Percentiles rank a stretch among this genome's conserved stretches.
Evolutionary conservation across 2,797 vertebrate genomes (phyloP).

Genomic region (Typhlichthys subterraneus): DNA sequence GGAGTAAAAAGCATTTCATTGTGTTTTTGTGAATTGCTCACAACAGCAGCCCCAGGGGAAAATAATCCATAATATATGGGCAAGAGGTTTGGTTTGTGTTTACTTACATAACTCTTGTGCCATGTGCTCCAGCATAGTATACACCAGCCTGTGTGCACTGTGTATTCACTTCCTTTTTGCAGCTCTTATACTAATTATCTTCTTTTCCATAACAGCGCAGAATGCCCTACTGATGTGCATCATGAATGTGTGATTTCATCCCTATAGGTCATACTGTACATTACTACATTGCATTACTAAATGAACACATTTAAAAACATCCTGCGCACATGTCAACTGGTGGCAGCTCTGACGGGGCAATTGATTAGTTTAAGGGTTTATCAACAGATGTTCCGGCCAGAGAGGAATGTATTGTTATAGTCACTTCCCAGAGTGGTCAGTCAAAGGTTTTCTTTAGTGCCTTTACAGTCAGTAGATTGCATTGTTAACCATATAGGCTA

Average conservation of each 20-base stretch:
- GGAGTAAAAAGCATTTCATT: constrained; percentile 1
- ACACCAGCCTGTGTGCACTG: neutral
- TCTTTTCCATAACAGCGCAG: neutral
- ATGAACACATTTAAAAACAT: too few species aligned
- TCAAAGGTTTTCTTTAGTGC: too few species aligned
- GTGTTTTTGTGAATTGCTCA: neutral
- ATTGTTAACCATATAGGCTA: too few species aligned
- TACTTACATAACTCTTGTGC: constrained; percentile 1
- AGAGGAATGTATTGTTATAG: too few species aligned
- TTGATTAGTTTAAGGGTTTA: neutral
- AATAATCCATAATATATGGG: neutral
- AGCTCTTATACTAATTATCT: neutral
- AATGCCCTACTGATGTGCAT: neutral
- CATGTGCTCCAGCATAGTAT: neutral
- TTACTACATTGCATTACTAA: too few species aligned
- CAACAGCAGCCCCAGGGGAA: neutral
- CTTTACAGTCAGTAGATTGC: too few species aligned
- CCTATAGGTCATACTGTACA: too few species aligned
- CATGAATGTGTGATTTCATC: too few species aligned
- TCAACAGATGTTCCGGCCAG: neutral
- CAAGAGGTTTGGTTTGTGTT: neutral
- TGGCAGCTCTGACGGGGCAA: neutral
- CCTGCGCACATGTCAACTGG: too few species aligned
- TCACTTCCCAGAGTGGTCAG: too few species aligned
- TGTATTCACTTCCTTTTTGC: neutral